Evolutionary conservation across 2,113 vertebrate species (phyloP).

Genomic region (Anarrhichthys ocellatus): DNA sequence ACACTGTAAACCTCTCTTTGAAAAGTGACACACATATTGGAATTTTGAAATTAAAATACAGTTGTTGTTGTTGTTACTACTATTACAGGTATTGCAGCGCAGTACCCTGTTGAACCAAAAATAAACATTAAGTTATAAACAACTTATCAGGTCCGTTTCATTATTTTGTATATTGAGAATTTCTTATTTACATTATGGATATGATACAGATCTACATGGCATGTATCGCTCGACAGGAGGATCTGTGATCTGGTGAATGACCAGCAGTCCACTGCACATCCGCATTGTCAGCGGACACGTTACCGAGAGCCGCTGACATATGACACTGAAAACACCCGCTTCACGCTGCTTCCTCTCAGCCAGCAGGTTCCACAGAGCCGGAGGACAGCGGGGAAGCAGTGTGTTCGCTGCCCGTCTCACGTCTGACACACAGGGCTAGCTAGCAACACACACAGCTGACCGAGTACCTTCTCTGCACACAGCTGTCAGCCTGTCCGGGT

Average conservation of each 20-base stretch:
- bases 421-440: background rate
- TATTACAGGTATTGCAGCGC: background rate
- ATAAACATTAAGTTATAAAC: background rate
- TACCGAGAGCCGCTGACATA: background rate
- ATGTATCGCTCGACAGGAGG: background rate
- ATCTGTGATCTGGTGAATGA: background rate
- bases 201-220: background rate
- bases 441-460: background rate
- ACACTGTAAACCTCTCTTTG: background rate
- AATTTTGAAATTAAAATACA: background rate
- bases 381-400: background rate
- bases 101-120: background rate
- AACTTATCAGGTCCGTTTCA: background rate
- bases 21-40: background rate
- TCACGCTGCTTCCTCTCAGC: background rate
- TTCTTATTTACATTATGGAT: background rate
- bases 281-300: background rate
- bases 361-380: background rate
- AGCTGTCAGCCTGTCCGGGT: background rate
- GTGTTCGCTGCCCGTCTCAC: background rate
- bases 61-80: background rate
- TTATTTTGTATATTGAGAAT: background rate
- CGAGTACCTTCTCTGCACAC: conserved; percentile 29
- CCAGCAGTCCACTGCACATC: background rate
- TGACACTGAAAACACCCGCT: background rate